Evolutionary conservation across 2,113 vertebrate genomes (phyloP).

Genomic region (Prionailurus viverrinus): DNA sequence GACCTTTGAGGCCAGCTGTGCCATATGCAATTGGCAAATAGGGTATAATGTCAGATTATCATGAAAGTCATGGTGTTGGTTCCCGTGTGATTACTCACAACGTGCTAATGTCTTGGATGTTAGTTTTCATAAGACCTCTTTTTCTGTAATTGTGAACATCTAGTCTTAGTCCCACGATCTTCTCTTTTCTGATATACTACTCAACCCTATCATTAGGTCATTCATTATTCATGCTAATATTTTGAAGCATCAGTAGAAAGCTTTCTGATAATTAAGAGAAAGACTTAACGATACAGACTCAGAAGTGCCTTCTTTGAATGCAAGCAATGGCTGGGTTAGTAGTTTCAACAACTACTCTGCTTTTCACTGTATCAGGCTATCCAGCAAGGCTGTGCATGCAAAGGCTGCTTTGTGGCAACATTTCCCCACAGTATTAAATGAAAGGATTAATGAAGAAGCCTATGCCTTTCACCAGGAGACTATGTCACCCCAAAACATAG

Average conservation of each 20-base stretch:
- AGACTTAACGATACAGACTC: background rate
- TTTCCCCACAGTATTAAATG: background rate
- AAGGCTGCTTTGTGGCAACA: background rate
- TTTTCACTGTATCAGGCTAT: background rate
- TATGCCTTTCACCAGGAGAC: background rate
- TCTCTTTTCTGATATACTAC: background rate
- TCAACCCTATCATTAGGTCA: background rate
- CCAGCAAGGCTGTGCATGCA: fast-evolving
- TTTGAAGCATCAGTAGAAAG: slow-evolving; percentile 21
- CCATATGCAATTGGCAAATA: background rate
- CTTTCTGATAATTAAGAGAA: slow-evolving; percentile 34
- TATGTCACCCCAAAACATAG: background rate
- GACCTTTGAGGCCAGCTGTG: background rate
- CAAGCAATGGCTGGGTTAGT: background rate
- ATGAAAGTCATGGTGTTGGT: background rate
- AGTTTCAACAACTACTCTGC: background rate
- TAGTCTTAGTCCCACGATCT: background rate
- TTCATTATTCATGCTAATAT: background rate
- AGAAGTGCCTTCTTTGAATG: background rate
- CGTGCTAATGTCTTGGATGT: background rate
- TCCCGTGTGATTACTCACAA: background rate
- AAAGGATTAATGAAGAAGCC: background rate
- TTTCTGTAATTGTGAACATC: background rate
- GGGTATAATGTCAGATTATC: background rate
- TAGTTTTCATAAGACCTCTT: slow-evolving; percentile 3